These are phyloP conservation scores for Brassicogethes aeneus DNA, from an alignment of 2,888 invertebrate species.

Conservation along the genomic window DNA sequence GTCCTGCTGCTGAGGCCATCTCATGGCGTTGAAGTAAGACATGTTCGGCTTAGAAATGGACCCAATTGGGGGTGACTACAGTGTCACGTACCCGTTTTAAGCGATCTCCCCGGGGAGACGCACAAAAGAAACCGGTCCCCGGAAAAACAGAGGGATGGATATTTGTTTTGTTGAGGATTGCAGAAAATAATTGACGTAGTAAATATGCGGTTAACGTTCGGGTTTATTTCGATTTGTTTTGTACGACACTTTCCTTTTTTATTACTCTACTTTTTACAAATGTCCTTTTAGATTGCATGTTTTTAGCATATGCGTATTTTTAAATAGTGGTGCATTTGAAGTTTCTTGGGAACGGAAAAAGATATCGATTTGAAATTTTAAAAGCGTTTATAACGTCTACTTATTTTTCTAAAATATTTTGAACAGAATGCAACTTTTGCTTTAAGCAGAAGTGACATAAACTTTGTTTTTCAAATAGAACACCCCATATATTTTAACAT, in stretches of 20 bases:
- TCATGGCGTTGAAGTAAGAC: constrained; percentile 25
- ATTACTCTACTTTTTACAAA: no score
- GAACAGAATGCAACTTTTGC: no score
- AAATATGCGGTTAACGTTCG: neutral
- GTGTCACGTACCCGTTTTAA: constrained; percentile 35
- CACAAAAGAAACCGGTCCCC: constrained; percentile 8
- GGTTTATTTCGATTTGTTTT: constrained; percentile 1
- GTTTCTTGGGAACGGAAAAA: no score
- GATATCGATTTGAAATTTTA: no score
- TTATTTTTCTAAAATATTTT: no score
- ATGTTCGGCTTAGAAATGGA: constrained; percentile 36
- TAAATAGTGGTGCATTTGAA: no score
- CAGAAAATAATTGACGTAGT: neutral
- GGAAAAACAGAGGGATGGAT: neutral
- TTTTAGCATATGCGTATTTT: no score
- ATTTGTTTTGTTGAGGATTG: neutral
- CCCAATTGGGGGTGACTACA: constrained; percentile 30
- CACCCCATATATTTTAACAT: no score
- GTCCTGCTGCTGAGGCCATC: constrained; percentile 8
- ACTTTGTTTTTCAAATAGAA: no score
- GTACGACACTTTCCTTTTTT: neutral
- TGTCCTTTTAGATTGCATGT: no score
- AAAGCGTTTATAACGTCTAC: no score
- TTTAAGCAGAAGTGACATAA: no score
- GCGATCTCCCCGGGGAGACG: constrained; percentile 26